These are phyloP conservation scores for Regulus satrapa DNA, from an alignment of 2,113 vertebrate genomes.

Conservation along the genomic window DNA sequence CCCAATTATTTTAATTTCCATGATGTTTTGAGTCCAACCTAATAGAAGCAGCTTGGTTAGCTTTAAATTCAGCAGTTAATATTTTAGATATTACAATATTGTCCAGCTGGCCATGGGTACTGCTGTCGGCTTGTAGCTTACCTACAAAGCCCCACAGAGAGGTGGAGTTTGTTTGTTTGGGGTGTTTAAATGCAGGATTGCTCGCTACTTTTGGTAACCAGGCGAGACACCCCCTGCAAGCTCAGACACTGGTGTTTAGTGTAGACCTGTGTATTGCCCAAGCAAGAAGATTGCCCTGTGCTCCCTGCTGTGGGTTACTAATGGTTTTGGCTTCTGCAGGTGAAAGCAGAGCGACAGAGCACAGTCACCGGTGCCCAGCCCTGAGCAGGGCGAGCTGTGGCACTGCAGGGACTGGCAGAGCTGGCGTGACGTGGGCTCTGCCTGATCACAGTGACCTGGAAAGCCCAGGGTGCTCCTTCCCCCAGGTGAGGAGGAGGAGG, in stretches of 20 bases:
- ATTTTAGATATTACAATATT: background rate
- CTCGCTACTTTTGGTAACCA: background rate
- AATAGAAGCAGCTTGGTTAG: background rate
- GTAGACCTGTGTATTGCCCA: background rate
- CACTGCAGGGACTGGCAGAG: background rate
- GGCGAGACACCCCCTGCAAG: background rate
- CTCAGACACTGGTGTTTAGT: background rate
- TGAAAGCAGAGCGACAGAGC: background rate
- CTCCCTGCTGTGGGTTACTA: accelerated
- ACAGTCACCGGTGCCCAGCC: background rate
- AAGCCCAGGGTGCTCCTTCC: background rate
- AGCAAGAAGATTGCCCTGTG: background rate
- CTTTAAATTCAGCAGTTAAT: background rate
- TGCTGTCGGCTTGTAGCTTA: background rate
- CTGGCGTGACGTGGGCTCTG: background rate
- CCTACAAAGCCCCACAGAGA: background rate
- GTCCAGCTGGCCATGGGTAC: background rate
- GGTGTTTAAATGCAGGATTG: background rate
- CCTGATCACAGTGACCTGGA: background rate
- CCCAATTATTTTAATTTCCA: background rate
- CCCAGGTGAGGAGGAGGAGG: background rate
- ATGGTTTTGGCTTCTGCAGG: background rate
- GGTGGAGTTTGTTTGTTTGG: background rate
- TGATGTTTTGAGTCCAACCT: background rate
- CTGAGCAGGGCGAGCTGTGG: background rate